Evolutionary conservation across 2,888 invertebrate genomes (phyloP).

Genomic region (Athripsodes cinereus): DNA sequence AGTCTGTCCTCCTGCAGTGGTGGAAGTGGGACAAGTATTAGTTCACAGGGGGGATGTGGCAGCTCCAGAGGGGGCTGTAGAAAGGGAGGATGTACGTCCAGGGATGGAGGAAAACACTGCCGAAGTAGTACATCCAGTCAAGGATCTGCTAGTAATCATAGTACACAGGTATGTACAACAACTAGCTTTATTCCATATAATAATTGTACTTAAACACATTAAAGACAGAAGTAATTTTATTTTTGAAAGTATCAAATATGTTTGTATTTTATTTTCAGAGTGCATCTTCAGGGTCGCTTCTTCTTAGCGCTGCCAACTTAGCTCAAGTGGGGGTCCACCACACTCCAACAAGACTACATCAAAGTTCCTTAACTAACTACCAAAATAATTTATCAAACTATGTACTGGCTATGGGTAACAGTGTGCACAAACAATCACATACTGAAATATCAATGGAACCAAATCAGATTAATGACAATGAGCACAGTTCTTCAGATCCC

Average conservation of each 20-base stretch:
- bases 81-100: conserved; percentile 29
- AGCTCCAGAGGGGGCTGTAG: conserved; percentile 43
- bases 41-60: conserved; percentile 31
- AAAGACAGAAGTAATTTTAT: too few relatives aligned
- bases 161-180: conserved; percentile 61
- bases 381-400: conserved; percentile 39
- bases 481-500: conserved; percentile 34
- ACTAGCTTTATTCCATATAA: too few relatives aligned
- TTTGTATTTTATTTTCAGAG: conserved; percentile 54
- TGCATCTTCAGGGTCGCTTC: conserved; percentile 71
- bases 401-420: conserved; percentile 28
- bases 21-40: conserved; percentile 24
- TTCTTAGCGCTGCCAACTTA: conserved; percentile 72
- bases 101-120: conserved; percentile 29
- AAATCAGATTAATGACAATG: conserved; percentile 31
- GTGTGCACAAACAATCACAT: conserved; percentile 10
- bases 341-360: conserved; percentile 34
- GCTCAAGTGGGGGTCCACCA: conserved; percentile 48
- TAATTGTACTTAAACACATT: too few relatives aligned
- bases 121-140: conserved; percentile 62
- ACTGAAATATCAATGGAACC: conserved; percentile 6
- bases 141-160: conserved; percentile 61
- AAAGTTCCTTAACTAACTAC: conserved; percentile 38
- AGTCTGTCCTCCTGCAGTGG: conserved; percentile 50
- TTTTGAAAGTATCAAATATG: too few relatives aligned